phyloP scores from a whole-genome alignment of 2,113 vertebrate genomes.

The Bufo bufo region DNA sequence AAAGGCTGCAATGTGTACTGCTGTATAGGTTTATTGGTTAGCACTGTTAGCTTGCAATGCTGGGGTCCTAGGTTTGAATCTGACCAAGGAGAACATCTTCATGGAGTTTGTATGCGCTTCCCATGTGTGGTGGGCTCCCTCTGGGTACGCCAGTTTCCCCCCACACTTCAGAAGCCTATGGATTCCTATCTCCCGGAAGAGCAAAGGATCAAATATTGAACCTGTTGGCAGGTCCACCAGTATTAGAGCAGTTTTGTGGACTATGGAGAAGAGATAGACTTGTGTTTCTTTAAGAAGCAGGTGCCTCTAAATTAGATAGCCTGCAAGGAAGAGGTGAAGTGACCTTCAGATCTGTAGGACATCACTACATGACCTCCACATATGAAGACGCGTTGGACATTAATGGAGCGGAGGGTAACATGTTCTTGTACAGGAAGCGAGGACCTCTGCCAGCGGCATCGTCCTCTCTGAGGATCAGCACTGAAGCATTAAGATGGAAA shows the following conservation, averaged over 20 bases:
- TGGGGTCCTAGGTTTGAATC: too few species aligned
- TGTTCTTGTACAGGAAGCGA: background rate
- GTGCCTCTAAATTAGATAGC: background rate
- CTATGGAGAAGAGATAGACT: background rate
- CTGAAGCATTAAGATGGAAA: conserved; percentile 20
- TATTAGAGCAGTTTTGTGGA: background rate
- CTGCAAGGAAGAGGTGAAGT: background rate
- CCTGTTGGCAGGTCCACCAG: too few species aligned
- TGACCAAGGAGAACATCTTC: too few species aligned
- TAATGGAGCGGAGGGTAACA: conserved; percentile 12
- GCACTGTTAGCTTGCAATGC: too few species aligned
- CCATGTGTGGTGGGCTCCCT: too few species aligned
- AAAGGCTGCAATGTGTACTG: too few species aligned
- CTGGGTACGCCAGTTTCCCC: too few species aligned
- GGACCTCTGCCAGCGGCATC: background rate
- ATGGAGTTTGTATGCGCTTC: too few species aligned
- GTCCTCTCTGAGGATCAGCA: conserved; percentile 11
- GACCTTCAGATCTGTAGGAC: conserved; percentile 16
- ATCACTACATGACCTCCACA: background rate
- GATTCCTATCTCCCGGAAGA: too few species aligned
- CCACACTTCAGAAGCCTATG: too few species aligned
- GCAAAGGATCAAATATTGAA: too few species aligned
- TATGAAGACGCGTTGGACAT: conserved; percentile 5
- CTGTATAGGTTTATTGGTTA: too few species aligned
- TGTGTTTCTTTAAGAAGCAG: background rate